phyloP scores from a whole-genome alignment of 2,113 vertebrate species.

The Cyanoderma ruficeps region DNA sequence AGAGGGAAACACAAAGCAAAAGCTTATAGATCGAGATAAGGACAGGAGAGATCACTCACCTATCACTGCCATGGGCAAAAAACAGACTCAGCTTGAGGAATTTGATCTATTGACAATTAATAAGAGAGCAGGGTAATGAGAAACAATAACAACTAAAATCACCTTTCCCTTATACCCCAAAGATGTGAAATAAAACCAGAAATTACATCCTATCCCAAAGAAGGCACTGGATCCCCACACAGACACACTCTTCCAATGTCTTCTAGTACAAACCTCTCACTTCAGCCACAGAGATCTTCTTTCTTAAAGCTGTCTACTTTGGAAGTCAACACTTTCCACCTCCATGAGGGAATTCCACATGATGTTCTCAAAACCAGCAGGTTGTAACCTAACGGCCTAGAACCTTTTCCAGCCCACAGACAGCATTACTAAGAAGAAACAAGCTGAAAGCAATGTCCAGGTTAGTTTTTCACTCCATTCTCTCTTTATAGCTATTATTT shows the following conservation, averaged over 20 bases:
- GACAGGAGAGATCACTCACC: neutral
- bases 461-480: neutral
- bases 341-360: neutral
- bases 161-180: neutral
- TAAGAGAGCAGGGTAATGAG: neutral
- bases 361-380: neutral
- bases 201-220: neutral
- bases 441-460: neutral
- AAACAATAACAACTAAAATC: neutral
- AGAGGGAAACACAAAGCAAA: neutral
- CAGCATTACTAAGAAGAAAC: neutral
- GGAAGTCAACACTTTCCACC: neutral
- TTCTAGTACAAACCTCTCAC: neutral
- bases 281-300: neutral
- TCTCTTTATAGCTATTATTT: neutral
- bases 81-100: neutral
- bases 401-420: neutral
- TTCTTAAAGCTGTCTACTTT: neutral
- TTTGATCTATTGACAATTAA: neutral
- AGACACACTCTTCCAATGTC: neutral
- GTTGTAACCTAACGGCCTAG: neutral
- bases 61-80: neutral
- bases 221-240: neutral
- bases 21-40: accelerated
- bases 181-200: neutral